Percentiles rank a stretch among this genome's conserved stretches.
These are phyloP conservation scores for Trichomalopsis sarcophagae DNA, from an alignment of 1,140 invertebrate species.

Conservation along the genomic window DNA sequence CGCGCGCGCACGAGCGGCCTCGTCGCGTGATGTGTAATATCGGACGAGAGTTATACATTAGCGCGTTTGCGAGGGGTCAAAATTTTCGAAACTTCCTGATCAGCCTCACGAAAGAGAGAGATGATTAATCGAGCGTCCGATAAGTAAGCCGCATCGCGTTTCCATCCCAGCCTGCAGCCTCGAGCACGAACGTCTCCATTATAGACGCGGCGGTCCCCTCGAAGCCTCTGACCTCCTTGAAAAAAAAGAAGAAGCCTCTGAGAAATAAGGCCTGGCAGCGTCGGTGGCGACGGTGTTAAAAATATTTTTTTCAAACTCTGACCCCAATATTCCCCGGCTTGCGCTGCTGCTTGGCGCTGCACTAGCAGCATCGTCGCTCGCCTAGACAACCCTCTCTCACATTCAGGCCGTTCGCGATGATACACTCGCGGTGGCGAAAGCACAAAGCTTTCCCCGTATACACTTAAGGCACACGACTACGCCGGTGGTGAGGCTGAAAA, in stretches of 20 bases:
- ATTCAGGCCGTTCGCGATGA: constrained; percentile 55
- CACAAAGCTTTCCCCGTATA: constrained; percentile 61
- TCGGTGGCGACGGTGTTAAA: background rate
- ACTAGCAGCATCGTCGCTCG: background rate
- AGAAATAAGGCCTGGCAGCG: background rate
- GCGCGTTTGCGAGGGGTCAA: too few species aligned
- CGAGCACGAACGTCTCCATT: constrained; percentile 6
- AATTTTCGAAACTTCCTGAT: background rate
- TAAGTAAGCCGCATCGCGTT: too few species aligned
- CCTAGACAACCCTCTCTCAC: constrained; percentile 8
- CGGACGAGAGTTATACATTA: too few species aligned
- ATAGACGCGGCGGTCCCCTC: background rate
- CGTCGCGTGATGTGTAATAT: background rate
- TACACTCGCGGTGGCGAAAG: constrained; percentile 59
- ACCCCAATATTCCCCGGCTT: constrained; percentile 35
- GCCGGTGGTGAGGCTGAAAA: constrained; percentile 60
- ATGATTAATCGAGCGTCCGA: too few species aligned
- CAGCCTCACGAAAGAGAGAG: too few species aligned
- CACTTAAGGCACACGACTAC: constrained; percentile 62
- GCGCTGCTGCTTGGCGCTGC: background rate
- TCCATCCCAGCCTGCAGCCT: background rate
- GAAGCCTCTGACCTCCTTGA: constrained; percentile 21
- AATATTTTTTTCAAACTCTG: constrained; percentile 40
- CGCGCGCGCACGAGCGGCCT: too few species aligned
- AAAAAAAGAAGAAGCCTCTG: constrained; percentile 9